Conservation (phyloP, 2,113 vertebrate genomes). For the Pterocles burchelli region DNA sequence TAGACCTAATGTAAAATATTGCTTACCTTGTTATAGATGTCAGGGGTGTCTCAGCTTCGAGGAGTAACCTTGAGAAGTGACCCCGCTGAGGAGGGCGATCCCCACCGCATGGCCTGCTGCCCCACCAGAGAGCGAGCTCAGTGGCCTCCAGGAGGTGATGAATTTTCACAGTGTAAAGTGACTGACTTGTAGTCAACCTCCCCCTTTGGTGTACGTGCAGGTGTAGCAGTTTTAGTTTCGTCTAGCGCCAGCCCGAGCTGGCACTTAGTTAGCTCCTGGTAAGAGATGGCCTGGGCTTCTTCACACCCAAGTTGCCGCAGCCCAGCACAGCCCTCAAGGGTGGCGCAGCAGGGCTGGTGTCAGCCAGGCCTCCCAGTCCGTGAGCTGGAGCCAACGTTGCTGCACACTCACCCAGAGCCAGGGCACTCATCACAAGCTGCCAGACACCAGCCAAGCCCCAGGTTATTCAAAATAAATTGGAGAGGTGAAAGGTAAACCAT, state of each 20-base stretch:
- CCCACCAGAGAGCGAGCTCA: neutral
- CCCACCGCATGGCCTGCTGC: rapidly evolving
- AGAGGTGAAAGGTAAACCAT: neutral
- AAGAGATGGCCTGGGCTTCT: neutral
- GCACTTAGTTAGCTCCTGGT: neutral
- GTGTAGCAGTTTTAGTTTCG: neutral
- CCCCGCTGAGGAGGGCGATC: rapidly evolving
- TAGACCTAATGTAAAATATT: neutral
- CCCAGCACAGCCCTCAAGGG: neutral
- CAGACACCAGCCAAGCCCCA: rapidly evolving
- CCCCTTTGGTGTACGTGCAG: neutral
- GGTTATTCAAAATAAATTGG: neutral
- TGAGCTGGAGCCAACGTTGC: neutral
- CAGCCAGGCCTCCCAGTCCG: rapidly evolving
- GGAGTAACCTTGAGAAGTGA: neutral
- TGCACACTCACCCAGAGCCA: rapidly evolving
- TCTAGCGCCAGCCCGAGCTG: neutral
- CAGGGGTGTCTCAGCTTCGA: neutral
- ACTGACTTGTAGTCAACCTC: neutral
- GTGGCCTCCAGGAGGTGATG: too few species aligned
- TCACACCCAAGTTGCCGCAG: rapidly evolving
- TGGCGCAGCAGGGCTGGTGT: neutral
- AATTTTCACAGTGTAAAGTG: neutral
- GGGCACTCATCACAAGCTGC: neutral
- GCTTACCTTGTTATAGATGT: neutral